Conservation (phyloP, 2,888 invertebrate species). For the Electrophaes corylata region DNA sequence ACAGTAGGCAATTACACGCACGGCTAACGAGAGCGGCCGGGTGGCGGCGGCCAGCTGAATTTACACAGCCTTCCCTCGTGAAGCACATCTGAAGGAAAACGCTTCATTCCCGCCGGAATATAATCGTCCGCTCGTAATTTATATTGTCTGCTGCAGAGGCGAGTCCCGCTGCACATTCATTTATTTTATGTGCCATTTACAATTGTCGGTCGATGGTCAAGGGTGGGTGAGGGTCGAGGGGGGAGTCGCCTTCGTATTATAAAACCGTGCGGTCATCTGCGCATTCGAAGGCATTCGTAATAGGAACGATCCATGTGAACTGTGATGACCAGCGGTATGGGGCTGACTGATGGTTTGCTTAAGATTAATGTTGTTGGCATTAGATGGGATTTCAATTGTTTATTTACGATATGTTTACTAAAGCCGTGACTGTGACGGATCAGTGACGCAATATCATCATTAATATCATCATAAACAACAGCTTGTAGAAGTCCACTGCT, state of each 20-base stretch:
- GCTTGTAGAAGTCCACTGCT: too few relatives aligned
- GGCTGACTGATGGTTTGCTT: slow-evolving; percentile 73
- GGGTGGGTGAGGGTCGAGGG: slow-evolving; percentile 68
- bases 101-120: slow-evolving; percentile 83
- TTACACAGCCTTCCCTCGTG: slow-evolving; percentile 59
- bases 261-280: slow-evolving; percentile 85
- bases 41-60: slow-evolving; percentile 52
- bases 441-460: too few relatives aligned
- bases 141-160: slow-evolving; percentile 86
- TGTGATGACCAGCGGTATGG: slow-evolving; percentile 68
- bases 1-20: slow-evolving; percentile 71
- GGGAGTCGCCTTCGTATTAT: slow-evolving; percentile 81
- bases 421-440: too few relatives aligned
- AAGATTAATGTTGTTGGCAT: slow-evolving; percentile 56
- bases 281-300: slow-evolving; percentile 82
- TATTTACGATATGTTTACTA: slow-evolving; percentile 8
- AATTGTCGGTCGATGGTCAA: slow-evolving; percentile 86
- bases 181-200: slow-evolving; percentile 86
- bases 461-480: too few relatives aligned
- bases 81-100: slow-evolving; percentile 80
- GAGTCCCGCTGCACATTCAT: slow-evolving; percentile 85
- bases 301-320: slow-evolving; percentile 73
- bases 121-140: slow-evolving; percentile 85
- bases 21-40: slow-evolving; percentile 62
- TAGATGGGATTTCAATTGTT: slow-evolving; percentile 24